Conservation (phyloP, 2,797 vertebrate genomes). For the Pangasius sanitwongsei region DNA sequence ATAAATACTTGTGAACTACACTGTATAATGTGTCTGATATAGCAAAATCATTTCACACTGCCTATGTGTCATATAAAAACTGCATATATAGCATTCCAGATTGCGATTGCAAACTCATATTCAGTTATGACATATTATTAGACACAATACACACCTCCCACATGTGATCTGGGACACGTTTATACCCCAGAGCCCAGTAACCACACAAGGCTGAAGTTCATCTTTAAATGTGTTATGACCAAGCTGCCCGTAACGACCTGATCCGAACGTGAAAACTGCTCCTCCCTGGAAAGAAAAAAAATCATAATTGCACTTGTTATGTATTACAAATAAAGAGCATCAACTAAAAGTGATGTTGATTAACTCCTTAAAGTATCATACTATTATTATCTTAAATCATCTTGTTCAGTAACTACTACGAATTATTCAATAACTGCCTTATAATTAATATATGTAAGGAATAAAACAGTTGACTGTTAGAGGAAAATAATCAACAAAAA, state of each 20-base stretch:
- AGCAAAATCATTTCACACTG: not conserved
- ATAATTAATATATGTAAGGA: not conserved
- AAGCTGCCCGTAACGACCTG: conserved; percentile 81
- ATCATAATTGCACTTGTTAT: not conserved
- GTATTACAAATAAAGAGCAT: not conserved
- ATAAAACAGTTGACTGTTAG: not conserved
- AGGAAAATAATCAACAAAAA: not conserved
- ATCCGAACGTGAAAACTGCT: conserved; percentile 83
- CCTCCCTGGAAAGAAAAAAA: conserved; percentile 71
- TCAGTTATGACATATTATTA: not conserved
- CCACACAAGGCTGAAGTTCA: conserved; percentile 75
- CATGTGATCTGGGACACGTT: conserved; percentile 78
- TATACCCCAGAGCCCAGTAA: conserved; percentile 75
- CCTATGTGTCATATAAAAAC: not conserved
- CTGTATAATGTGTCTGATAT: not conserved
- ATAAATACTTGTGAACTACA: not conserved
- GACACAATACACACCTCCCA: conserved; percentile 74
- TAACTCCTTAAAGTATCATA: not conserved
- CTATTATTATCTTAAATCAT: not conserved
- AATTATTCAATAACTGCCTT: not conserved
- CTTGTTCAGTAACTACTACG: not conserved
- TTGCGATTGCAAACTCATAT: not conserved
- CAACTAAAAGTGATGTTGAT: not conserved
- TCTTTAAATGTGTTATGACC: conserved; percentile 82
- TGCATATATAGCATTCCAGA: not conserved